Percentiles rank a stretch among this genome's conserved stretches.
These are phyloP conservation scores for Plagiodera versicolora DNA, from an alignment of 2,888 invertebrate species.

Conservation along the genomic window DNA sequence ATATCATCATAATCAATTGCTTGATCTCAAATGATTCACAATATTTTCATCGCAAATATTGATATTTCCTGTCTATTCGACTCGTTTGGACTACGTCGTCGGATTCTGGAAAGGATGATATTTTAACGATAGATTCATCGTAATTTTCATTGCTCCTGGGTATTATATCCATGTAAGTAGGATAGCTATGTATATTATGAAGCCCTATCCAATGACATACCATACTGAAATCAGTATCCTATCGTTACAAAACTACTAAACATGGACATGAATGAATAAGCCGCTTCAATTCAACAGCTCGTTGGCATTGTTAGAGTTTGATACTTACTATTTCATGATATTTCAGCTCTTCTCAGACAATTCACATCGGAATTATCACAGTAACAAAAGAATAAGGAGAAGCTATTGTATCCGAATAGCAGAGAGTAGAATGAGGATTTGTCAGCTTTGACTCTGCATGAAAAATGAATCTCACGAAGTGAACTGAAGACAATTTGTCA, in stretches of 20 bases:
- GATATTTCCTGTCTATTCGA: no score
- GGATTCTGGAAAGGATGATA: no score
- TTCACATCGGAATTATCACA: conserved; percentile 20
- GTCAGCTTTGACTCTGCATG: neutral
- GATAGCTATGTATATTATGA: no score
- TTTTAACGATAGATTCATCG: no score
- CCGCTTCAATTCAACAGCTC: conserved; percentile 29
- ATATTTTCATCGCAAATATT: no score
- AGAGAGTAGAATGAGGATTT: neutral
- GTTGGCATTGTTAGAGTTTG: conserved; percentile 25
- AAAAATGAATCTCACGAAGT: neutral
- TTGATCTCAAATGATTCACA: no score
- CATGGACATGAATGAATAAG: conserved; percentile 41
- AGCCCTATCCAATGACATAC: neutral
- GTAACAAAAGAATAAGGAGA: conserved; percentile 16
- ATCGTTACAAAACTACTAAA: conserved; percentile 34
- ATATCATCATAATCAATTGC: no score
- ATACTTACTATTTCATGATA: conserved; percentile 24
- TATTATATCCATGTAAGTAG: no score
- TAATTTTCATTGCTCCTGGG: no score
- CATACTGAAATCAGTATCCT: conserved; percentile 27
- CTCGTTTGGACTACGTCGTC: no score
- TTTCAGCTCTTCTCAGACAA: conserved; percentile 21
- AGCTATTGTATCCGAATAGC: neutral
- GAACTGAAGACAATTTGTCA: no score